phyloP scores from a whole-genome alignment of 2,888 invertebrate species.

The Pandemis heparana region DNA sequence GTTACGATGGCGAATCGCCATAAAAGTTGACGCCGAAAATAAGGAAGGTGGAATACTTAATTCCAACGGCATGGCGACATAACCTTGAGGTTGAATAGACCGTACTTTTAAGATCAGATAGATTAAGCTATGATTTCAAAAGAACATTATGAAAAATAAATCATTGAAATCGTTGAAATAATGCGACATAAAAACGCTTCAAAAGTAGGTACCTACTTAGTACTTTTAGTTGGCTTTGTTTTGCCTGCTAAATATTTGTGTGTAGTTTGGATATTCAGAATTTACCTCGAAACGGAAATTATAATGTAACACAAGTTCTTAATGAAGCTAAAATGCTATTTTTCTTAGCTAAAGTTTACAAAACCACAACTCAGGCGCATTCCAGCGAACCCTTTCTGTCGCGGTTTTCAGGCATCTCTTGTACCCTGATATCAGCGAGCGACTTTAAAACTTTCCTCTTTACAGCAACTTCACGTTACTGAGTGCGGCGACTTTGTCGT shows the following conservation, averaged over 20 bases:
- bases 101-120: background rate
- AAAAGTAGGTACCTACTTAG: too few species aligned
- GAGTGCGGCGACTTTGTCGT: conserved; percentile 34
- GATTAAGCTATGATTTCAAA: background rate
- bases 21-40: conserved; percentile 5
- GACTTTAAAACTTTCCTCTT: conserved; percentile 47
- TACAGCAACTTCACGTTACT: conserved; percentile 38
- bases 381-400: conserved; percentile 42
- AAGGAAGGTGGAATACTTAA: background rate
- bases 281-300: background rate
- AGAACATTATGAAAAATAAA: too few species aligned
- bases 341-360: conserved; percentile 6
- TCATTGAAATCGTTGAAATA: too few species aligned
- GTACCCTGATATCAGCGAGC: conserved; percentile 38
- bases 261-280: background rate
- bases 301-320: background rate
- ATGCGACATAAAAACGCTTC: too few species aligned
- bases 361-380: conserved; percentile 20
- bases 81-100: background rate
- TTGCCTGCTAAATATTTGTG: background rate
- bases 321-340: background rate
- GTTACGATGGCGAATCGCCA: conserved; percentile 3
- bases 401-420: conserved; percentile 47
- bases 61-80: background rate
- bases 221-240: background rate